These are phyloP conservation scores for Yponomeuta cagnagella DNA, from an alignment of 2,888 invertebrate genomes.

Conservation along the genomic window DNA sequence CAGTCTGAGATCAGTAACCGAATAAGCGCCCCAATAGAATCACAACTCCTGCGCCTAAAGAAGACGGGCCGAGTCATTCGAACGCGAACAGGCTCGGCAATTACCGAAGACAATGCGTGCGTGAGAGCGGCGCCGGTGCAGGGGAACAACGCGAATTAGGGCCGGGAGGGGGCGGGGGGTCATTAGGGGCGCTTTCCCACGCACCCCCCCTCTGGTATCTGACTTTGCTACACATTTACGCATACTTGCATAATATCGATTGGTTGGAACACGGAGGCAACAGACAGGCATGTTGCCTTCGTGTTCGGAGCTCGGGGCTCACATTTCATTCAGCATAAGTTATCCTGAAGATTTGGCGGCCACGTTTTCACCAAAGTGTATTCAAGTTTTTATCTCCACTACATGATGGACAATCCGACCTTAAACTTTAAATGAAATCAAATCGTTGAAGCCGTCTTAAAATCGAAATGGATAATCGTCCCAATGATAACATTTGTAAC, in stretches of 20 bases:
- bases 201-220: slow-evolving; percentile 21
- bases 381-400: no score
- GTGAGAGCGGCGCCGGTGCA: slow-evolving; percentile 68
- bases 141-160: slow-evolving; percentile 66
- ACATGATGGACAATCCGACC: no score
- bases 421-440: no score
- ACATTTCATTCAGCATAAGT: no score
- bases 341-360: no score
- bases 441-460: no score
- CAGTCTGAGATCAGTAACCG: not conserved
- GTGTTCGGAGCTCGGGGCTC: no score
- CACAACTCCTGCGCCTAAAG: slow-evolving; percentile 9
- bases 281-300: no score
- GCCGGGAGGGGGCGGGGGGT: slow-evolving; percentile 59
- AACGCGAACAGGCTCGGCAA: slow-evolving; percentile 64
- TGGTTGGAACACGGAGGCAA: no score
- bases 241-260: not conserved
- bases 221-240: not conserved
- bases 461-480: no score
- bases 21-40: not conserved
- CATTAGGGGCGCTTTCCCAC: slow-evolving; percentile 71
- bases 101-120: slow-evolving; percentile 75
- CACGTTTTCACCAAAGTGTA: no score
- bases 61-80: slow-evolving; percentile 2
- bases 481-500: no score